Base-by-base conservation (phyloP, 2,797 vertebrate genomes). In the Labeo calbasu region DNA sequence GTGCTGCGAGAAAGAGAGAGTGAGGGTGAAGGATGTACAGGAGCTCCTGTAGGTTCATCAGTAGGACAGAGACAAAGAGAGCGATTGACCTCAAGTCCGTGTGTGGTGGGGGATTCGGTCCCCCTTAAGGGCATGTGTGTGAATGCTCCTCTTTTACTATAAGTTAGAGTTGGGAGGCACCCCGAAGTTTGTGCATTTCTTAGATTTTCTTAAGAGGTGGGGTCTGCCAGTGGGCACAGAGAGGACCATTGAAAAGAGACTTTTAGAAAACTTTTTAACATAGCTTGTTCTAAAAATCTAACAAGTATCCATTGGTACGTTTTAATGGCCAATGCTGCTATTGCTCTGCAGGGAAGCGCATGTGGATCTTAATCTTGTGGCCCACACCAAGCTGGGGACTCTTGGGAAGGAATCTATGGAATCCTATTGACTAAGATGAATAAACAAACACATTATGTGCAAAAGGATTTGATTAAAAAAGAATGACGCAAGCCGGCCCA, bases 361-460 rank as follows among this genome's bases (percentile, higher is more conserved):
- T 21, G 36, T 17, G 76, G 66, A 84, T 84, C 53, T 59, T 78
- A 79, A 78, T 84, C 83, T 79, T 79, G 43, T 21, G 7, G 53
- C 55, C 55, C 25, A 71, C 28, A 15, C 43, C 57, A 48, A 59
- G 65, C 63, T 61, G 32, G 76, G 55, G 32, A 50, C 50, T 82
- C 57, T 78, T 69, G 50, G n/a, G 51, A 79, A 84, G 82, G 87
- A 86, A 88, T 88, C 66, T 82, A 76, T 70, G 72, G 81, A 86
- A 88, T 88, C 75, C 43, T 68, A 81, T 50, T 79, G 72, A 86
- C 51, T 13, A 43, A 82, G 51, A 84, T 84, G 77, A 65, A 82
- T 83, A 85, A 84, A 84, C 51, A 85, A 79, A 83, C 85, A 83
- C 32, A 43, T 75, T 75, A 61, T 79, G 77, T 23, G 59, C 76